Evolutionary conservation across 2,888 invertebrate genomes (phyloP).

Genomic region (Apamea anceps): DNA sequence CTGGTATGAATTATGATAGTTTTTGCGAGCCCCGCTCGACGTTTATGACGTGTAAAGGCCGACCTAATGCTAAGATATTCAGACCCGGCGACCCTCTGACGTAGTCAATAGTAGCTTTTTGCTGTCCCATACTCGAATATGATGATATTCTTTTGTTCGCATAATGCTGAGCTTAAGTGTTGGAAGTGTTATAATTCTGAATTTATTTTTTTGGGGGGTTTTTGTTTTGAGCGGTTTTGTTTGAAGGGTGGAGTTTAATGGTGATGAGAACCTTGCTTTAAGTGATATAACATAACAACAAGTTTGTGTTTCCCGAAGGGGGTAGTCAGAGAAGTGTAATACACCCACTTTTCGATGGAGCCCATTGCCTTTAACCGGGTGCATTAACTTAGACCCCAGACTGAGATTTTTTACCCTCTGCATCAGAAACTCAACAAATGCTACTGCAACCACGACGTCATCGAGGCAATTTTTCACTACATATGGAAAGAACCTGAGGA

Average conservation of each 20-base stretch:
- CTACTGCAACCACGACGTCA: neutral
- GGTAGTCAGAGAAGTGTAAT: neutral
- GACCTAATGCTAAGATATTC: constrained; percentile 68
- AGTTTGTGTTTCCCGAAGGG: neutral
- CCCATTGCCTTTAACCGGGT: neutral
- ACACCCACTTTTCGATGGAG: neutral
- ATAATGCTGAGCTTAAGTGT: constrained; percentile 58
- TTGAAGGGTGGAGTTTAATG: neutral
- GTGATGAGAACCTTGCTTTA: neutral
- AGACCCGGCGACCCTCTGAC: constrained; percentile 65
- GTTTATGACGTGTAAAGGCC: constrained; percentile 76
- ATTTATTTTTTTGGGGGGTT: constrained; percentile 37
- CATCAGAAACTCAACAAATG: neutral
- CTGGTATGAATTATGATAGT: constrained; percentile 81
- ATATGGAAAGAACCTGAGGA: too few relatives aligned
- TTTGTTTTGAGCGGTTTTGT: constrained; percentile 9
- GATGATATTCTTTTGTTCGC: constrained; percentile 62
- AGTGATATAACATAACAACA: neutral
- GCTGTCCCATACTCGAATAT: constrained; percentile 56
- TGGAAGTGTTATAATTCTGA: constrained; percentile 44
- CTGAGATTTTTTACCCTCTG: too few relatives aligned
- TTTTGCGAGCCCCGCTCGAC: constrained; percentile 75
- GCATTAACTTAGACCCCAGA: too few relatives aligned
- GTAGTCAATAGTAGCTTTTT: constrained; percentile 66
- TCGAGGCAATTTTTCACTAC: neutral